Percentiles rank a stretch among this genome's conserved stretches.
These are phyloP conservation scores for Hydropsyche tenuis DNA, from an alignment of 1,140 invertebrate species.

Conservation along the genomic window DNA sequence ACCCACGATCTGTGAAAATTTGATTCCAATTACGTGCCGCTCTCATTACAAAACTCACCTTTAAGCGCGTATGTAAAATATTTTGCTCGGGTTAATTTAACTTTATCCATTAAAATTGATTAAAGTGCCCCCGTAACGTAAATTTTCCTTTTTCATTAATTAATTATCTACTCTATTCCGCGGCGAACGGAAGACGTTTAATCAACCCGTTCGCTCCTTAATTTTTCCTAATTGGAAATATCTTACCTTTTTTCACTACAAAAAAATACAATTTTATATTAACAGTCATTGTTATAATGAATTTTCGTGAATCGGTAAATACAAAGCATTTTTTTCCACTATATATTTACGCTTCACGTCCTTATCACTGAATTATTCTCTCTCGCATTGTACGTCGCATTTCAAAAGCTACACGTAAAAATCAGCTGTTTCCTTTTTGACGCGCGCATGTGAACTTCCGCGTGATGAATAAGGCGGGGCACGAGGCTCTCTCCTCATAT, in stretches of 20 bases:
- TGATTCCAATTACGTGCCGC: constrained; percentile 14
- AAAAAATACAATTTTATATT: too few relatives aligned
- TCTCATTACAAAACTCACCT: neutral
- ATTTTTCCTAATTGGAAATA: too few relatives aligned
- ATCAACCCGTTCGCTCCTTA: too few relatives aligned
- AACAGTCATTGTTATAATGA: too few relatives aligned
- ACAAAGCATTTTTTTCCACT: too few relatives aligned
- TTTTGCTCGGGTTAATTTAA: constrained; percentile 16
- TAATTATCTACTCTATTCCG: neutral
- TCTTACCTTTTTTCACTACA: too few relatives aligned
- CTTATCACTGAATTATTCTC: too few relatives aligned
- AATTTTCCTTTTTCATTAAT: constrained; percentile 22
- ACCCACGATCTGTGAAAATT: constrained; percentile 24
- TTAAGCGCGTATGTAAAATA: constrained; percentile 20
- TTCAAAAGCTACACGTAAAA: neutral
- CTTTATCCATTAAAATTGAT: constrained; percentile 28
- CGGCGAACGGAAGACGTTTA: too few relatives aligned
- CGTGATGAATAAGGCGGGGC: neutral
- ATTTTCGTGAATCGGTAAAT: too few relatives aligned
- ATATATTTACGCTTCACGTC: too few relatives aligned
- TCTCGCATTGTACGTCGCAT: too few relatives aligned
- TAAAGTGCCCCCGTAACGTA: neutral
- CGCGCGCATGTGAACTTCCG: constrained; percentile 1
- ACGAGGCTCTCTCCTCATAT: neutral
- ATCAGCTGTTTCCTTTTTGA: neutral